These are phyloP conservation scores for Drosophila greeni DNA, from an alignment of 2,888 invertebrate species.

Conservation along the genomic window DNA sequence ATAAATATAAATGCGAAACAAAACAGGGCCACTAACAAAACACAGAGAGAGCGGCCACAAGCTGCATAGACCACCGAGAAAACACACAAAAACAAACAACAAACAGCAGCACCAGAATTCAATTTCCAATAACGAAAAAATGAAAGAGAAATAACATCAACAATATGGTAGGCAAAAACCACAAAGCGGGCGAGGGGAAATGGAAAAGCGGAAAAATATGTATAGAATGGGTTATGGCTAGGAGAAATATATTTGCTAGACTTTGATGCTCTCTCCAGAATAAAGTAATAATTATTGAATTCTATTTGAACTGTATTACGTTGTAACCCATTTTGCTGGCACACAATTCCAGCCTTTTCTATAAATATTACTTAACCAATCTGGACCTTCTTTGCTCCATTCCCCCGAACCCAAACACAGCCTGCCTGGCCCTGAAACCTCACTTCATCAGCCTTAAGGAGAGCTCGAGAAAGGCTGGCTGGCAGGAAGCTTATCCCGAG, in stretches of 20 bases:
- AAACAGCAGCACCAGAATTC: constrained; percentile 42
- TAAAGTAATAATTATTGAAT: neutral
- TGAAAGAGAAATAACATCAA: constrained; percentile 41
- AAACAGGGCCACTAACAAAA: constrained; percentile 7
- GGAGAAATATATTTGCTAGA: neutral
- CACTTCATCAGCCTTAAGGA: constrained; percentile 36
- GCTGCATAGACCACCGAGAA: constrained; percentile 47
- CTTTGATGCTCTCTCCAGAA: constrained; percentile 31
- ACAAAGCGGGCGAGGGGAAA: constrained; percentile 34
- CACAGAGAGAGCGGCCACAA: constrained; percentile 47
- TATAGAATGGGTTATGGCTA: neutral
- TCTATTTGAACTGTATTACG: neutral
- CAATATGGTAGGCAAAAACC: constrained; percentile 50
- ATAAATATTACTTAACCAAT: constrained; percentile 32
- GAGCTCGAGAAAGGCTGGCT: neutral
- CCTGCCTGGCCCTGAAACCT: constrained; percentile 17
- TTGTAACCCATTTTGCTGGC: constrained; percentile 2
- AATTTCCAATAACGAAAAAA: constrained; percentile 58
- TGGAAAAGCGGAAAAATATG: constrained; percentile 4
- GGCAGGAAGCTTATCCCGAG: constrained; percentile 36
- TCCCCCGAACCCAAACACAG: constrained; percentile 1
- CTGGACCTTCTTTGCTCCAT: constrained; percentile 3
- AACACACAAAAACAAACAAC: constrained; percentile 20
- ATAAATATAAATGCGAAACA: constrained; percentile 32
- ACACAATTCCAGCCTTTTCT: constrained; percentile 3